Percentiles rank a stretch among this genome's conserved stretches.
phyloP scores from a whole-genome alignment of 1,140 invertebrate genomes.

The Drosophila leontia region DNA sequence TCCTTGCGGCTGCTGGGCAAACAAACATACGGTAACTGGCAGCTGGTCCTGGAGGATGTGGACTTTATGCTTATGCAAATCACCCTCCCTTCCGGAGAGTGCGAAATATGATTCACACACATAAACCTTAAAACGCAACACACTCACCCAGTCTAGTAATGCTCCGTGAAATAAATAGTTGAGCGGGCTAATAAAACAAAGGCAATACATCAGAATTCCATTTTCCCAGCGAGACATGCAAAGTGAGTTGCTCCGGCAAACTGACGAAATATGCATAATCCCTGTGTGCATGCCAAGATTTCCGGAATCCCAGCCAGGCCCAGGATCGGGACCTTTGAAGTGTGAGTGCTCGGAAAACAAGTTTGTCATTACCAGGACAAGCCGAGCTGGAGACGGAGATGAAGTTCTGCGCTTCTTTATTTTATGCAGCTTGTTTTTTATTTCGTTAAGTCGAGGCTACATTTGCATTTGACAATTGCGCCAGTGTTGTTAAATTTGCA shows the following conservation, averaged over 20 bases:
- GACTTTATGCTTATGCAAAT: slow-evolving; percentile 82
- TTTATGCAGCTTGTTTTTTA: slow-evolving; percentile 29
- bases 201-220: slow-evolving; percentile 73
- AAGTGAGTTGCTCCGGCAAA: slow-evolving; percentile 36
- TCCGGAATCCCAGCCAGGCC: slow-evolving; percentile 2
- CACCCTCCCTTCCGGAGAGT: slow-evolving; percentile 68
- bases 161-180: slow-evolving; percentile 56
- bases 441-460: slow-evolving; percentile 43
- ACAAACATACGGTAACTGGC: slow-evolving; percentile 38
- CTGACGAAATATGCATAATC: slow-evolving; percentile 40
- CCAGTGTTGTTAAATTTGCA: slow-evolving; percentile 39
- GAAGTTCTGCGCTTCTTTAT: slow-evolving; percentile 34
- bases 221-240: slow-evolving; percentile 57
- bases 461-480: slow-evolving; percentile 64
- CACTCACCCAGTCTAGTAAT: slow-evolving; percentile 30
- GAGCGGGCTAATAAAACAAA: slow-evolving; percentile 56
- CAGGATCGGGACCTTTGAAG: slow-evolving; percentile 11
- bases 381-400: slow-evolving; percentile 26
- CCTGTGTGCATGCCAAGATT: slow-evolving; percentile 29
- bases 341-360: slow-evolving; percentile 46
- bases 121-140: slow-evolving; percentile 66
- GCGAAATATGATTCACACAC: slow-evolving; percentile 71
- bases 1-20: slow-evolving; percentile 40
- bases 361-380: slow-evolving; percentile 46
- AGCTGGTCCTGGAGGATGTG: slow-evolving; percentile 50